These are phyloP conservation scores for Ips nitidus DNA, from an alignment of 1,140 invertebrate species.

Conservation along the genomic window DNA sequence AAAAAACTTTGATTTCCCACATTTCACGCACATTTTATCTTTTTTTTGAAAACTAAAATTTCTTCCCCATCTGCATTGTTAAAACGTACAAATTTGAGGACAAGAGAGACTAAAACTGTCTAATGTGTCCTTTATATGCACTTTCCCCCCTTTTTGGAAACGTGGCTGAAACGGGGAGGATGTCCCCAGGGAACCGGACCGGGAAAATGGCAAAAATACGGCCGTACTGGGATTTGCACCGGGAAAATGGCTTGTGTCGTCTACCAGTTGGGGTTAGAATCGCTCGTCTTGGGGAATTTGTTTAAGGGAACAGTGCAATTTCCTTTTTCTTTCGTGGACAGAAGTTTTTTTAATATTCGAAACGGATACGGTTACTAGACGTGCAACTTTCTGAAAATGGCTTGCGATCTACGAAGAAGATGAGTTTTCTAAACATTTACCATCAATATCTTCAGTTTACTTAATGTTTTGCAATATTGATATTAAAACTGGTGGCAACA, in stretches of 20 bases:
- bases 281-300: slow-evolving; percentile 12
- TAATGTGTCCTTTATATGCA: slow-evolving; percentile 37
- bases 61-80: neutral
- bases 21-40: neutral
- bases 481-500: too few species aligned
- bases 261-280: slow-evolving; percentile 19
- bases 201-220: slow-evolving; percentile 38
- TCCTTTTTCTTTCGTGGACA: neutral
- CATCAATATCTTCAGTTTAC: too few species aligned
- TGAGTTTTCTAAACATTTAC: too few species aligned
- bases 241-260: slow-evolving; percentile 1
- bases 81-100: neutral
- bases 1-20: neutral
- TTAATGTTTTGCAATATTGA: too few species aligned
- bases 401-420: too few species aligned
- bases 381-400: too few species aligned
- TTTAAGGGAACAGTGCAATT: slow-evolving; percentile 17
- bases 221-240: slow-evolving; percentile 29
- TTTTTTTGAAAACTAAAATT: neutral
- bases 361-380: neutral
- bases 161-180: slow-evolving; percentile 26
- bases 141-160: slow-evolving; percentile 37
- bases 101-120: neutral
- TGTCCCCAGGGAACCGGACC: slow-evolving; percentile 21
- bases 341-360: neutral